Evolutionary conservation across 2,888 invertebrate species (phyloP).

Genomic region (Eupeodes latifasciatus): DNA sequence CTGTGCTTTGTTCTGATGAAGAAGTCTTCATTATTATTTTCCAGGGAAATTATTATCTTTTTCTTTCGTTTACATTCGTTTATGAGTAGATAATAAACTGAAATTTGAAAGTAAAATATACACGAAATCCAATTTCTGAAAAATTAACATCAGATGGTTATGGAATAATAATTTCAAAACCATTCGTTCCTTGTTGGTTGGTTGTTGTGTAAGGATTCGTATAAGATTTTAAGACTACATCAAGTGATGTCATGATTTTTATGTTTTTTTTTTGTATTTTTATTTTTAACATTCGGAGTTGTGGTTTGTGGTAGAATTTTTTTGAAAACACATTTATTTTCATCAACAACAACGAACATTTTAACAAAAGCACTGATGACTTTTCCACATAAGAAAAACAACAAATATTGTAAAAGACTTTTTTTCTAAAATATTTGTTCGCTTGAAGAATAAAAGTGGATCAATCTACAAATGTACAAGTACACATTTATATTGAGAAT

Average conservation of each 20-base stretch:
- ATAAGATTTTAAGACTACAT: constrained; percentile 2
- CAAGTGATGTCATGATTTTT: constrained; percentile 17
- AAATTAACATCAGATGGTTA: not conserved
- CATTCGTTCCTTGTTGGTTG: not conserved
- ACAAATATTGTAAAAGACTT: not conserved
- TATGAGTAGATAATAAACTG: constrained; percentile 12
- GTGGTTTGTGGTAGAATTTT: not conserved
- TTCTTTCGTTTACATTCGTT: not conserved
- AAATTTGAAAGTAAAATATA: not conserved
- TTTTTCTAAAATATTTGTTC: not conserved
- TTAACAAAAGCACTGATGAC: not conserved
- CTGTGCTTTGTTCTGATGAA: too few relatives aligned
- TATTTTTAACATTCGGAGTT: not conserved
- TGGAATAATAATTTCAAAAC: not conserved
- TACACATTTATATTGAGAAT: too few relatives aligned
- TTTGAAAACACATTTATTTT: not conserved
- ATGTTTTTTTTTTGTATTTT: not conserved
- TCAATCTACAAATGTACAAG: too few relatives aligned
- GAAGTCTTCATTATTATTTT: not conserved
- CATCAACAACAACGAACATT: not conserved
- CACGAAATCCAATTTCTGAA: not conserved
- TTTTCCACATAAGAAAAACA: not conserved
- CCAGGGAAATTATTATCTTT: not conserved
- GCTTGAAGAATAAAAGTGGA: too few relatives aligned
- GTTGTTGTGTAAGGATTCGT: not conserved